These are phyloP conservation scores for Rhagonycha lutea DNA, from an alignment of 2,888 invertebrate species.

Conservation along the genomic window DNA sequence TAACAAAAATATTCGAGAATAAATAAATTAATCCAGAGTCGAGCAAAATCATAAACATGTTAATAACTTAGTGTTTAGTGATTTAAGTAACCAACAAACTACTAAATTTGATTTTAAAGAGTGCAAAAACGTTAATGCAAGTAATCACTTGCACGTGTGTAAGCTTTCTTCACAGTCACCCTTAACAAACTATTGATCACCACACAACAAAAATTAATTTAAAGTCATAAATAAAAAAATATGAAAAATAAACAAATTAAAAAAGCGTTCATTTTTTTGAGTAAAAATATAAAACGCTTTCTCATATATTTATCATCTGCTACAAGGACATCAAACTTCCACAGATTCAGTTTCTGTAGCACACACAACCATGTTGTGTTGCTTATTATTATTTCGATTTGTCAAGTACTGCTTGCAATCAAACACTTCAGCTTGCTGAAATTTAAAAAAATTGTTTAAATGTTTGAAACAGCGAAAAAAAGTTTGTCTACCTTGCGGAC, in stretches of 20 bases:
- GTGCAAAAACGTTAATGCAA: background rate
- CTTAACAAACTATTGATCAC: background rate
- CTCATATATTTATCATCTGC: background rate
- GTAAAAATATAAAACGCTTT: background rate
- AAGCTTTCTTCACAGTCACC: background rate
- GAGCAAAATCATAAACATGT: background rate
- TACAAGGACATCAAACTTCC: slow-evolving; percentile 37
- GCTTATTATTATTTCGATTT: slow-evolving; percentile 45
- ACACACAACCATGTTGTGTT: slow-evolving; percentile 39
- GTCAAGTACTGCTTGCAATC: slow-evolving; percentile 53
- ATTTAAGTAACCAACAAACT: background rate
- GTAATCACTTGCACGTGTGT: background rate
- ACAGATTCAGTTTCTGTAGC: slow-evolving; percentile 40
- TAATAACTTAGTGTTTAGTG: background rate
- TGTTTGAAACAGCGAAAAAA: background rate
- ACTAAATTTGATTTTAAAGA: background rate
- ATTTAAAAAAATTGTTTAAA: slow-evolving; percentile 24
- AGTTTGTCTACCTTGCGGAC: slow-evolving; percentile 56
- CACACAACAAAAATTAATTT: background rate
- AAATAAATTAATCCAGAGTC: background rate
- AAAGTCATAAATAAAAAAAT: background rate
- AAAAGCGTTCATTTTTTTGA: background rate
- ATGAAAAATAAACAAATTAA: background rate
- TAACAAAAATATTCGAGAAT: background rate
- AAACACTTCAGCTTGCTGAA: slow-evolving; percentile 52